phyloP scores from a whole-genome alignment of 2,113 vertebrate genomes.

The Leiothrix lutea region DNA sequence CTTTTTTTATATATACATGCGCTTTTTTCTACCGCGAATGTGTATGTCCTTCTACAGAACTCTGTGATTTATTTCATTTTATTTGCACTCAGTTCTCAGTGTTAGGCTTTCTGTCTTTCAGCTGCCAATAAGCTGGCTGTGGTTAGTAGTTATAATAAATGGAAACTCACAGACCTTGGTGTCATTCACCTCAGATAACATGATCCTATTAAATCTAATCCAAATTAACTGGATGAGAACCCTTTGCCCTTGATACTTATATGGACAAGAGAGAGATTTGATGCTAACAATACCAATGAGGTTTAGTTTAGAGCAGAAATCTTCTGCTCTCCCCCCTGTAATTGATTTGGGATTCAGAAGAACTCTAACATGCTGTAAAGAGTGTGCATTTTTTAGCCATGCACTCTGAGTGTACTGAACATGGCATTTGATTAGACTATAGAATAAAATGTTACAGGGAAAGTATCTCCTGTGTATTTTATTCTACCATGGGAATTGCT shows the following conservation, averaged over 20 bases:
- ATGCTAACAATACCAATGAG: not conserved
- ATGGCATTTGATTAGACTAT: not conserved
- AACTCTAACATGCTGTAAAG: not conserved
- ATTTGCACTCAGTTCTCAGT: not conserved
- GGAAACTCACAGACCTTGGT: not conserved
- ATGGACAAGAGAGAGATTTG: not conserved
- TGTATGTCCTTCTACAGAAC: not conserved
- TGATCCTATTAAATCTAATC: conserved; percentile 1
- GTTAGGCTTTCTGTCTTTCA: not conserved
- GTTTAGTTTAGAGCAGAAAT: not conserved
- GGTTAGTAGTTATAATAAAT: not conserved
- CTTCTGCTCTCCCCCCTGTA: not conserved
- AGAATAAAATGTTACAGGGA: not conserved
- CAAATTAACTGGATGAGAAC: not conserved
- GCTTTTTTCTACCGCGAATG: not conserved
- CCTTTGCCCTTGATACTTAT: not conserved
- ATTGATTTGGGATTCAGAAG: not conserved
- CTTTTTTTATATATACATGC: accelerated
- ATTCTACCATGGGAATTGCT: not conserved
- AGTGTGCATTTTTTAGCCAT: not conserved
- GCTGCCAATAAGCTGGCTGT: not conserved
- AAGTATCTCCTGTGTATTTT: not conserved
- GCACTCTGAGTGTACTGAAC: not conserved
- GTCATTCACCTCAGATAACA: not conserved
- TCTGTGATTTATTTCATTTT: not conserved